A percentile compares a stretch with the other conserved stretches of the same genome.
These are phyloP conservation scores for Drosophila mulleri DNA, from an alignment of 2,888 invertebrate genomes.

Conservation along the genomic window DNA sequence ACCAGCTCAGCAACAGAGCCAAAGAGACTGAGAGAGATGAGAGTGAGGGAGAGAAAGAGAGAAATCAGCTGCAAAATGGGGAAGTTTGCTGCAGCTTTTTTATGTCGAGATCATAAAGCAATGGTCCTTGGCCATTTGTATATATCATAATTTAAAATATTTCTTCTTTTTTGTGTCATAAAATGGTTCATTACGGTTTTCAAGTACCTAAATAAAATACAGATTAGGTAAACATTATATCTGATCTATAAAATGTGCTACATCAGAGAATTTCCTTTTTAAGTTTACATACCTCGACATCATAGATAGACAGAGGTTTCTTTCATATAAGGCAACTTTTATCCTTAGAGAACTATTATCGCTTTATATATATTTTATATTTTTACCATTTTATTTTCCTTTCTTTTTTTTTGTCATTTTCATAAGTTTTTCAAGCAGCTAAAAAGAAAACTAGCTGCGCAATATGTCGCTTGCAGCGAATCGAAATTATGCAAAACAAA, in stretches of 20 bases:
- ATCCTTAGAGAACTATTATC: no score
- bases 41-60: neutral
- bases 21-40: neutral
- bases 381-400: no score
- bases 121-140: slow-evolving; percentile 19
- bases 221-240: slow-evolving; percentile 1
- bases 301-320: no score
- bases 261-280: neutral
- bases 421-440: neutral
- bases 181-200: slow-evolving; percentile 26
- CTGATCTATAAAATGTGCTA: neutral
- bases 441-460: slow-evolving; percentile 44
- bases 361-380: neutral
- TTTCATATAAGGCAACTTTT: no score
- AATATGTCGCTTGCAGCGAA: slow-evolving; percentile 55
- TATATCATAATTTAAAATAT: slow-evolving; percentile 27
- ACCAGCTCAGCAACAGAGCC: slow-evolving; percentile 31
- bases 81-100: slow-evolving; percentile 35
- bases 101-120: slow-evolving; percentile 46
- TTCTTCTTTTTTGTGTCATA: slow-evolving; percentile 9
- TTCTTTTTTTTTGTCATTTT: neutral
- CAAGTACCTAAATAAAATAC: slow-evolving; percentile 18
- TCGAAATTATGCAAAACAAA: slow-evolving; percentile 64
- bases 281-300: no score
- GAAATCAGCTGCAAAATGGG: neutral